These are phyloP conservation scores for Leptoteleia sp. DNA, from an alignment of 1,140 invertebrate genomes.

Conservation along the genomic window DNA sequence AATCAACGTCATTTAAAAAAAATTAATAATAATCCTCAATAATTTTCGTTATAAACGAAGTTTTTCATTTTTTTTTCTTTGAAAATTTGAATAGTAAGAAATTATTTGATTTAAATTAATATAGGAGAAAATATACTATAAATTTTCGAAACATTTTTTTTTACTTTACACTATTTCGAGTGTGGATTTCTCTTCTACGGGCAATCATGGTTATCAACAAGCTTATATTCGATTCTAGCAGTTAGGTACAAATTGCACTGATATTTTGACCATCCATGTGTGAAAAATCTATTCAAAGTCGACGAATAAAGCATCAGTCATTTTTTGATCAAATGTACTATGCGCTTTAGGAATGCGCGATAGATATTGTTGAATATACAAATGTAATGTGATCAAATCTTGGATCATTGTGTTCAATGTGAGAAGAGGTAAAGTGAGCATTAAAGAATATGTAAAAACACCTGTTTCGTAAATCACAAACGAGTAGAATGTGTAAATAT, in stretches of 20 bases:
- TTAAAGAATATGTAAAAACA: slow-evolving; percentile 29
- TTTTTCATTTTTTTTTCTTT: no score
- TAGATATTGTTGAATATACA: slow-evolving; percentile 59
- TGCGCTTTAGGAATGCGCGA: slow-evolving; percentile 20
- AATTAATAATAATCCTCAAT: slow-evolving; percentile 4
- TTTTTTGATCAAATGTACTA: slow-evolving; percentile 8
- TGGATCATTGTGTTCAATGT: slow-evolving; percentile 77
- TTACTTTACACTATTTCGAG: slow-evolving; percentile 1
- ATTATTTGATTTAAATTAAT: slow-evolving; percentile 18
- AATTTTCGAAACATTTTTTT: neutral
- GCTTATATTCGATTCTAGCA: slow-evolving; percentile 15
- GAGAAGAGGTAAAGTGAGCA: slow-evolving; percentile 60
- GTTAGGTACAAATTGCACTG: slow-evolving; percentile 21
- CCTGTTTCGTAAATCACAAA: slow-evolving; percentile 17
- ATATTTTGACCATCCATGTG: slow-evolving; percentile 26
- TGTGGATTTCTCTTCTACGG: slow-evolving; percentile 1
- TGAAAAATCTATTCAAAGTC: slow-evolving; percentile 26
- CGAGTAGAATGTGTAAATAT: slow-evolving; percentile 36
- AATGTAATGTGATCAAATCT: slow-evolving; percentile 73
- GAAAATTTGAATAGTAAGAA: neutral
- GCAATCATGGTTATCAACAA: slow-evolving; percentile 9
- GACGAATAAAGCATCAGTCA: slow-evolving; percentile 18
- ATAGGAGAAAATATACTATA: neutral
- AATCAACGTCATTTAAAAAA: slow-evolving; percentile 36
- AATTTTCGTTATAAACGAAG: no score